Percentiles rank a stretch among this genome's conserved stretches.
Evolutionary conservation across 2,113 vertebrate species (phyloP).

Genomic region (Sarotherodon lohbergeri): DNA sequence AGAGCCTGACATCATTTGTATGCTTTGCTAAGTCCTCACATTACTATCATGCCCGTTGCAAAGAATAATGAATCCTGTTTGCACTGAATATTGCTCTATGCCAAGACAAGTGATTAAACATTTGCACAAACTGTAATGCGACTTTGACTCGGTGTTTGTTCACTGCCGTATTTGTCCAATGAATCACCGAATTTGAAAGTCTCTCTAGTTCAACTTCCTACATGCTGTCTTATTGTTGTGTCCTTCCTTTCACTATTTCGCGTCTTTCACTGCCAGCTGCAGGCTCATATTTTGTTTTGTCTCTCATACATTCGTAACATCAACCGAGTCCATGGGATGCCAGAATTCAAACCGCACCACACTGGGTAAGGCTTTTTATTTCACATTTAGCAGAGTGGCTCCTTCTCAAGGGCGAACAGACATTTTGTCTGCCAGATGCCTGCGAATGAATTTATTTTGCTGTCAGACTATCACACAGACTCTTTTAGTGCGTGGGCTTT

Average conservation of each 20-base stretch:
- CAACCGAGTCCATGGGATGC: neutral
- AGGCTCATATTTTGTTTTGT: neutral
- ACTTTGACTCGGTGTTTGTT: slow-evolving; percentile 30
- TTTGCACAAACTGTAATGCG: slow-evolving; percentile 43
- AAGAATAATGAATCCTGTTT: slow-evolving; percentile 44
- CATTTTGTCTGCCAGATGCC: slow-evolving; percentile 10
- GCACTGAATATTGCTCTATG: slow-evolving; percentile 32
- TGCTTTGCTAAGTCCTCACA: slow-evolving; percentile 13
- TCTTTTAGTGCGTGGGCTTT: neutral
- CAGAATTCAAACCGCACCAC: neutral
- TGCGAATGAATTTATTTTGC: slow-evolving; percentile 25
- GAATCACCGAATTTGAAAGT: neutral
- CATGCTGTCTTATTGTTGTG: neutral
- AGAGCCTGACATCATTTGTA: slow-evolving; percentile 13
- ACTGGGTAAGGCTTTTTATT: slow-evolving; percentile 17
- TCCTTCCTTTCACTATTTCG: neutral
- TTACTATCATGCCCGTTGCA: neutral
- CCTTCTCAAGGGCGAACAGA: neutral
- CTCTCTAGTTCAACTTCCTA: neutral
- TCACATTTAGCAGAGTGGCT: slow-evolving; percentile 5
- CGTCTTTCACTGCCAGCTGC: neutral
- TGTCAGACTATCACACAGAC: slow-evolving; percentile 10
- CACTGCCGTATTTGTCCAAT: neutral
- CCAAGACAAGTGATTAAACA: slow-evolving; percentile 52
- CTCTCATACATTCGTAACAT: neutral